Evolutionary conservation across 2,888 invertebrate genomes (phyloP).

Genomic region (Pantelozetes paolii): DNA sequence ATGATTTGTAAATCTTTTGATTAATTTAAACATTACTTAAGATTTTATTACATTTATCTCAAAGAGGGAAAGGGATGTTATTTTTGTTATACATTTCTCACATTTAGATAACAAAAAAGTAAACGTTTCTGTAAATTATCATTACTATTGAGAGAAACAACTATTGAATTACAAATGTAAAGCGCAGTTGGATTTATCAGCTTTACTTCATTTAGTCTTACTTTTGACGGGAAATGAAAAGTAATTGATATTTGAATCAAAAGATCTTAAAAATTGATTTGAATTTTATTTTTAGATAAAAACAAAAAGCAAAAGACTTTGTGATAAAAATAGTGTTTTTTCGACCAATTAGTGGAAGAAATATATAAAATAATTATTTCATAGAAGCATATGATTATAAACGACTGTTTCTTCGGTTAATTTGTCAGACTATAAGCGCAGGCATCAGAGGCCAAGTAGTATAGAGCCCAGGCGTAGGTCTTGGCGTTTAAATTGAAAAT

Average conservation of each 20-base stretch:
- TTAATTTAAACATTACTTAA: too few relatives aligned
- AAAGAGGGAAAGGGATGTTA: too few relatives aligned
- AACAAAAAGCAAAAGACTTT: background rate
- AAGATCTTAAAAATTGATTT: background rate
- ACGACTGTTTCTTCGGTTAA: background rate
- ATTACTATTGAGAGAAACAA: background rate
- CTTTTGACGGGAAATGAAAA: constrained; percentile 15
- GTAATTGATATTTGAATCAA: constrained; percentile 11
- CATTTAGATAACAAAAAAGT: background rate
- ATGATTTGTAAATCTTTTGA: too few relatives aligned
- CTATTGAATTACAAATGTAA: background rate
- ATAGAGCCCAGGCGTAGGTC: background rate
- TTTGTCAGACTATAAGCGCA: constrained; percentile 20
- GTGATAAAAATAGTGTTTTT: background rate
- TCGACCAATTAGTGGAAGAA: constrained; percentile 12
- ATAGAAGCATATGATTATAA: constrained; percentile 1
- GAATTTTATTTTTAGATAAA: background rate
- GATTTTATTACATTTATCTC: too few relatives aligned
- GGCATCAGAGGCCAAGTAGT: background rate
- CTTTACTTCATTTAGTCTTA: background rate
- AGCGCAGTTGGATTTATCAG: constrained; percentile 15
- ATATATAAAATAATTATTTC: background rate
- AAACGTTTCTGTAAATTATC: constrained; percentile 1
- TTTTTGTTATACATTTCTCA: too few relatives aligned
- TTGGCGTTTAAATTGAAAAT: background rate